Percentiles rank a stretch among this genome's conserved stretches.
Conservation (phyloP, 2,888 invertebrate genomes). For the Chouioia cunea region DNA sequence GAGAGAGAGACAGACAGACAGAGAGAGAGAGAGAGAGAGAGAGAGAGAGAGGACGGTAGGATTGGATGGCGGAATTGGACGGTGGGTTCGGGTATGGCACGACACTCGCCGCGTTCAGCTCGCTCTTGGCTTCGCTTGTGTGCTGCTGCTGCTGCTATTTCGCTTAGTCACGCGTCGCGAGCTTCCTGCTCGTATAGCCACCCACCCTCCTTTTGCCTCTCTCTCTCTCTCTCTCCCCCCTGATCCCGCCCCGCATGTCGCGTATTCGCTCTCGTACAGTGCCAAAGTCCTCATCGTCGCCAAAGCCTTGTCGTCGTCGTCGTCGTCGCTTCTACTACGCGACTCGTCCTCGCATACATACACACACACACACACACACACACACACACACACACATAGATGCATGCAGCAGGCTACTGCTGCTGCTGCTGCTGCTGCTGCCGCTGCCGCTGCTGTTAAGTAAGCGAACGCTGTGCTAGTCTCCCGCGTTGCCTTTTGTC, state of each 20-base stretch:
- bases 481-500: constrained; percentile 60
- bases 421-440: constrained; percentile 27
- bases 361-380: not conserved
- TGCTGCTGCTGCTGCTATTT: constrained; percentile 56
- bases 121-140: no score
- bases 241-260: constrained; percentile 40
- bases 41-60: constrained; percentile 38
- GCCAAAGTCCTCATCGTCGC: not conserved
- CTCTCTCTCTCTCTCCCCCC: not conserved
- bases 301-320: not conserved
- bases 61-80: constrained; percentile 37
- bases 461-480: constrained; percentile 59
- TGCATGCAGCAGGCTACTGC: no score
- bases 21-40: constrained; percentile 47
- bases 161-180: constrained; percentile 68
- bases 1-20: constrained; percentile 10
- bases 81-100: constrained; percentile 18
- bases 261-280: not conserved
- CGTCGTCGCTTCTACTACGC: not conserved
- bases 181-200: constrained; percentile 63
- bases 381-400: not conserved
- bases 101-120: no score
- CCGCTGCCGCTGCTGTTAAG: constrained; percentile 51
- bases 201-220: constrained; percentile 40
- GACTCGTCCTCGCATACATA: constrained; percentile 24